Conservation (phyloP, 2,888 invertebrate genomes). For the Phengaris alcon region DNA sequence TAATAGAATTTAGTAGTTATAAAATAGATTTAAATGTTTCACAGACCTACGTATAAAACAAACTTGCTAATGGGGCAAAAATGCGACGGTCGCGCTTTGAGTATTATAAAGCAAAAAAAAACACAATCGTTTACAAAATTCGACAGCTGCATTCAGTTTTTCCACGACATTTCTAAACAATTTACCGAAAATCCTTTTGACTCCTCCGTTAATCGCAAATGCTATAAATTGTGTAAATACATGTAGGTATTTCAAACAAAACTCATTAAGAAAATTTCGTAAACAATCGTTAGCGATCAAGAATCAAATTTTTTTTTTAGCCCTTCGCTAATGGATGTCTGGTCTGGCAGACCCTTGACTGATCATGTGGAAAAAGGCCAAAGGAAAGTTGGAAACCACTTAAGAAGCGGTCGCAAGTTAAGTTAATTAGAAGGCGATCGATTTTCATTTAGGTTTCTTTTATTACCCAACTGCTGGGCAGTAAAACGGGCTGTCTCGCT, state of each 20-base stretch:
- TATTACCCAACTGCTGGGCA: background rate
- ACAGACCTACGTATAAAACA: background rate
- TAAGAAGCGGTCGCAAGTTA: conserved; percentile 32
- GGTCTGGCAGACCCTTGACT: background rate
- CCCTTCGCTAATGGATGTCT: conserved; percentile 20
- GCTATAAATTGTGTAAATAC: conserved; percentile 5
- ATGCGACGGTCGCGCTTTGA: background rate
- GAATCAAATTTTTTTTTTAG: conserved; percentile 5
- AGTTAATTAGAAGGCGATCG: conserved; percentile 34
- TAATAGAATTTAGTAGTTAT: background rate
- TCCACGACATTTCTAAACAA: background rate
- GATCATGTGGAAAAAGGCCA: conserved; percentile 22
- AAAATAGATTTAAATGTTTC: background rate
- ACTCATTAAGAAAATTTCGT: conserved; percentile 22
- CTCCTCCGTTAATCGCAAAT: background rate
- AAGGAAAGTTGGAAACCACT: conserved; percentile 31
- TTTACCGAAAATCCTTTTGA: background rate
- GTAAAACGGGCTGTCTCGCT: background rate
- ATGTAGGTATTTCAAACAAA: background rate
- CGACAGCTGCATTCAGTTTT: background rate
- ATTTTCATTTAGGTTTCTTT: conserved; percentile 9
- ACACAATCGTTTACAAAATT: background rate
- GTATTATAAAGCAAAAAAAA: background rate
- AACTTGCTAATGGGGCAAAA: background rate
- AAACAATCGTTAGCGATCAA: conserved; percentile 16